Base-by-base conservation (phyloP, 2,113 vertebrate genomes). In the Vanacampus margaritifer region DNA sequence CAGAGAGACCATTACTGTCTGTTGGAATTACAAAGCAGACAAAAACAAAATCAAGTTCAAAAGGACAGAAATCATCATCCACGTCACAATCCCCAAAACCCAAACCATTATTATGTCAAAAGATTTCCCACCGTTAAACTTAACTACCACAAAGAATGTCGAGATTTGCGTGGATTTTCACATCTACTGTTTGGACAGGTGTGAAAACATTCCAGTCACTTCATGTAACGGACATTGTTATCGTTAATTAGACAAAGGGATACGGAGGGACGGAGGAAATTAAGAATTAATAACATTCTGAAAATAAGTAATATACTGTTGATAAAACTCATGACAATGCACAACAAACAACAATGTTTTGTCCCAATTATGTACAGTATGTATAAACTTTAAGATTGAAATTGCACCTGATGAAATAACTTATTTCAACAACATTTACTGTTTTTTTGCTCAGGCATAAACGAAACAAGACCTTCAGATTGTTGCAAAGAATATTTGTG, bases 1-100 rank as follows among this genome's bases (percentile, higher is more conserved):
- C 82, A 98, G 91, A 81, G 97, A 99, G 75, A 99, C 97, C 96
- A 99, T 98, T 79, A 94, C 95, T 79, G 97, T 99, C 96, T 99
- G 69, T 46, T 63, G 7, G 14, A 14, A 43, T 5, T n/a, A 64
- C 12, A 41, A 66, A 51, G 11, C 23, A 59, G 12, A 19, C 21
- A 56, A 2, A 26, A 58, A 63, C 41, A 24, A 53, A 67, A 61
- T 16, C 39, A n/a, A 46, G 21, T 1, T 57, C 14, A 57, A 28
- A 57, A 57, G 26, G 26, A 35, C 2, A 4, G 28, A 41, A 68
- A 65, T 56, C 36, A 53, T 32, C 35, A 39, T 70, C 14, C 17
- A 23, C 28, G 59, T 1, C 24, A 68, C 63, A 37, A 43, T 64
- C n/a, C 24, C 16, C 53, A 53, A 56, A 32, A 45, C 58, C 36